Percentiles rank a stretch among this genome's conserved stretches.
Evolutionary conservation across 2,888 invertebrate species (phyloP).

Genomic region (Melinaea menophilus): DNA sequence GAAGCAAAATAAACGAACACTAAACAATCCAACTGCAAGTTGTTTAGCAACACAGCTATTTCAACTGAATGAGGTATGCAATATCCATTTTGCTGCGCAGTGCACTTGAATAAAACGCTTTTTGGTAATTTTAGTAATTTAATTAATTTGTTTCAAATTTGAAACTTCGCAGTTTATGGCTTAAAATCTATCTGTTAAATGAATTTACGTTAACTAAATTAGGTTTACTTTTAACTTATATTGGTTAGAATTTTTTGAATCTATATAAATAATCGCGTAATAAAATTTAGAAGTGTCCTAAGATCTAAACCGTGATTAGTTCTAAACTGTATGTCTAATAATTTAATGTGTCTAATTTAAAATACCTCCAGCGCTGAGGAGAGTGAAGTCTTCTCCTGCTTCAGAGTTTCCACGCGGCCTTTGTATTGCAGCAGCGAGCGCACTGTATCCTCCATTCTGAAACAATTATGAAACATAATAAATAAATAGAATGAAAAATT

Average conservation of each 20-base stretch:
- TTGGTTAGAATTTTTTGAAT: no score
- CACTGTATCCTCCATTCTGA: slow-evolving; percentile 88
- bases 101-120: no score
- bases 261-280: no score
- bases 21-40: not conserved
- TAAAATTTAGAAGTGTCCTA: no score
- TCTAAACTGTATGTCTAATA: not conserved
- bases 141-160: no score
- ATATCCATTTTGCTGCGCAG: slow-evolving; percentile 26
- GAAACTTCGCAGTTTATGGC: no score
- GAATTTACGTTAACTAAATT: no score
- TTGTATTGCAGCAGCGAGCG: slow-evolving; percentile 86
- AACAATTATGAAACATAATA: slow-evolving; percentile 46
- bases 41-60: slow-evolving; percentile 1
- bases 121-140: no score
- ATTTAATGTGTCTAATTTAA: slow-evolving; percentile 14
- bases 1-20: not conserved
- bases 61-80: slow-evolving; percentile 9
- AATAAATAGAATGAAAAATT: not conserved
- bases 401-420: slow-evolving; percentile 84
- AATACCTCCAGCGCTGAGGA: slow-evolving; percentile 85
- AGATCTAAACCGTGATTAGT: no score
- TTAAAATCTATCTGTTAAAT: no score
- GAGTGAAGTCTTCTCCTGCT: slow-evolving; percentile 84
- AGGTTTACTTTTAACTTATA: no score